Base-by-base conservation (phyloP, 2,888 invertebrate species). In the Thymelicus acteon region DNA sequence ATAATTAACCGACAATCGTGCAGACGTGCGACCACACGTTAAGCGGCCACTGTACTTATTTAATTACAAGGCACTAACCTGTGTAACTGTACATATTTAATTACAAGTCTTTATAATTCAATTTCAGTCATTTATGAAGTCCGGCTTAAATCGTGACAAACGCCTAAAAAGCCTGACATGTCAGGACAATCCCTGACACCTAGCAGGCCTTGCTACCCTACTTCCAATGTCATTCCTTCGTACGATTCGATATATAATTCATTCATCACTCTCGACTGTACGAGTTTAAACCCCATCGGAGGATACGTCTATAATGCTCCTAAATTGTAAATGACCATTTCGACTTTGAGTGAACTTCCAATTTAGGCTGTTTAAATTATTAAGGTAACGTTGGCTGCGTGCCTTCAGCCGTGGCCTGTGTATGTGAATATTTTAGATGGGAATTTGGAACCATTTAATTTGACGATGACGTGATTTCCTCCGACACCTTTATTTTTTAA, bases 271-370 rank as follows among this genome's bases (percentile, higher is more conserved):
- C 80, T 79, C 80, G 77, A 75, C 75, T 77, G 68, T 73, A 70
- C 74, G 71, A 75, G 76, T 74, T 75, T 74, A 77, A 75, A 77
- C 84, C 85, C 78, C 74, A 74, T 73, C 65, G 75, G 76, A 79
- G 83, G 79, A 79, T 80, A 80, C 82, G 79, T 79, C 86, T 86
- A 87, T 88, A 88, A 88, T 87, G 84, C 86, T 88, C 75, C 86
- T 88, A 88, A 88, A 88, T 88, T 87, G 84, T 88, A 85, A 86
- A 88, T 88, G 86, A 83, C 87, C 86, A 76, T 83, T 83, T 82
- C 83, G 85, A 87, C 88, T 88, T 86, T 85, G 87, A 85, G 78
- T 80, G 83, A 86, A 87, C 85, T 87, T 86, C 77, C 83, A 81
- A 88, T 84, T 87, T 87, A 78, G 82, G 82, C 77, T 81, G 77